A percentile compares a stretch with the other conserved stretches of the same genome.
phyloP scores from a whole-genome alignment of 2,113 vertebrate genomes.

The Tonatia bakeri region DNA sequence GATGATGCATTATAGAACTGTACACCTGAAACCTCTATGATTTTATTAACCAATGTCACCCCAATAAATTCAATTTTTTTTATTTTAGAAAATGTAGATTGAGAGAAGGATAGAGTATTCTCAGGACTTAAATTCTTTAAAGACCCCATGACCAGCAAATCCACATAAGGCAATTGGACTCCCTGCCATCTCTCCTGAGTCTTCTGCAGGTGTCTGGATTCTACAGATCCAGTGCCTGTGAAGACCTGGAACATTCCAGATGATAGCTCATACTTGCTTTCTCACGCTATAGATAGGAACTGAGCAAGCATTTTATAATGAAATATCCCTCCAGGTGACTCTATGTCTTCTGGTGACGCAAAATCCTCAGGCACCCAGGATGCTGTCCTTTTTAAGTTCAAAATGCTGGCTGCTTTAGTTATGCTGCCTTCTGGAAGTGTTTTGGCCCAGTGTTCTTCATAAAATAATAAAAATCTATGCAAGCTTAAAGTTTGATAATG shows the following conservation, averaged over 20 bases:
- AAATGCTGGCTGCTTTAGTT: conserved; percentile 30
- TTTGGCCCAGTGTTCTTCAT: conserved; percentile 36
- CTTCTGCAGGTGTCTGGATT: not conserved
- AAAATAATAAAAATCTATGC: conserved; percentile 13
- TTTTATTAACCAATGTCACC: not conserved
- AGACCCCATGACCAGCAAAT: not conserved
- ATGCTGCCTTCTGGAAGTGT: conserved; percentile 30
- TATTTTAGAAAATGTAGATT: not conserved
- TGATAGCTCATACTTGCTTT: conserved; percentile 23
- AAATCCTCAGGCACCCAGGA: not conserved
- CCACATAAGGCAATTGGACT: conserved; percentile 18
- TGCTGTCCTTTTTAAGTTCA: not conserved
- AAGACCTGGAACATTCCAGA: conserved; percentile 29
- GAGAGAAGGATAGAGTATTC: not conserved
- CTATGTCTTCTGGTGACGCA: not conserved
- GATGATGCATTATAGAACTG: not conserved
- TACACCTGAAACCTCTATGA: not conserved
- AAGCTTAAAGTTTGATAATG: conserved; percentile 55
- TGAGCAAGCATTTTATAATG: conserved; percentile 32
- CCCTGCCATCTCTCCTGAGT: not conserved
- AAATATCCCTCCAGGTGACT: not conserved
- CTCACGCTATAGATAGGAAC: conserved; percentile 1
- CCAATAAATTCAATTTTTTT: not conserved
- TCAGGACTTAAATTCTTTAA: not conserved
- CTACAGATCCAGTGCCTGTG: not conserved